Percentiles rank a stretch among this genome's conserved stretches.
Evolutionary conservation across 2,888 invertebrate genomes (phyloP).

Genomic region (Plebejus melissa): DNA sequence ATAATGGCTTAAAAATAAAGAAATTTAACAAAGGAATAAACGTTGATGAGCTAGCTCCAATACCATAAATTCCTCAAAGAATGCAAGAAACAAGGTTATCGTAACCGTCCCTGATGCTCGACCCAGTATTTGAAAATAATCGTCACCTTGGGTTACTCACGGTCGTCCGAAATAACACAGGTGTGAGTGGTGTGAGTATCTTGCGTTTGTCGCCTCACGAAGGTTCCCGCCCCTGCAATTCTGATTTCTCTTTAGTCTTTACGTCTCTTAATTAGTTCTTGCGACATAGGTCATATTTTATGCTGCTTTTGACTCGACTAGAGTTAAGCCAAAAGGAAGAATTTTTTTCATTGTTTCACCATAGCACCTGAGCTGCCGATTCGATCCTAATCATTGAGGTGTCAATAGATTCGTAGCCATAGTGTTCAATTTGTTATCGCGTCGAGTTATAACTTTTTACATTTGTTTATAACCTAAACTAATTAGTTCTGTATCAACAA

Average conservation of each 20-base stretch:
- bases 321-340: not conserved
- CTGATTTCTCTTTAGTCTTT: not conserved
- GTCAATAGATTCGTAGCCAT: too few species aligned
- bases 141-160: constrained; percentile 68
- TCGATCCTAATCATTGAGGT: too few species aligned
- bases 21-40: not conserved
- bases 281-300: not conserved
- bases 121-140: constrained; percentile 76
- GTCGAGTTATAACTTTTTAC: too few species aligned
- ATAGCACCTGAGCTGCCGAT: too few species aligned
- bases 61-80: constrained; percentile 47
- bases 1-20: not conserved
- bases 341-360: too few species aligned
- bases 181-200: constrained; percentile 35
- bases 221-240: constrained; percentile 29
- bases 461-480: not conserved
- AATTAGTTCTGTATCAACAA: not conserved
- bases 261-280: not conserved
- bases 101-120: constrained; percentile 69
- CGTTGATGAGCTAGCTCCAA: not conserved
- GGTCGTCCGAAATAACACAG: constrained; percentile 70
- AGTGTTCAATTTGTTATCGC: too few species aligned
- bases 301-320: not conserved
- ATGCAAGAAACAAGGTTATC: constrained; percentile 39
- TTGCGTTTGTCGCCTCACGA: constrained; percentile 32